phyloP scores from a whole-genome alignment of 1,140 invertebrate genomes.

The Polypedilum pembai region DNA sequence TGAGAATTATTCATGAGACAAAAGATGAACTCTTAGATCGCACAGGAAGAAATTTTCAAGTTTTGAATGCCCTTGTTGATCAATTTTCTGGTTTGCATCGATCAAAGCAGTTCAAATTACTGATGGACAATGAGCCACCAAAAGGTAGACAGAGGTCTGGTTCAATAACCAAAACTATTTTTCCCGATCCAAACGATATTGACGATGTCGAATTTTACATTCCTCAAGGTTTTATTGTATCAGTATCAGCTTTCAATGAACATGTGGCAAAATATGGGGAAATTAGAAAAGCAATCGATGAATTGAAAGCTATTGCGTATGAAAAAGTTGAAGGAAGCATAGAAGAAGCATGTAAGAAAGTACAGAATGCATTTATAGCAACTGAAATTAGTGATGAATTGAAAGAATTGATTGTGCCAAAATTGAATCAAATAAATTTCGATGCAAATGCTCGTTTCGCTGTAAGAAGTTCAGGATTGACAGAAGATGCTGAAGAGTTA shows the following conservation, averaged over 20 bases:
- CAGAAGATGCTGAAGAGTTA: conserved; percentile 68
- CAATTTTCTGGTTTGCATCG: conserved; percentile 36
- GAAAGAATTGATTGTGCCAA: conserved; percentile 37
- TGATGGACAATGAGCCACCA: conserved; percentile 32
- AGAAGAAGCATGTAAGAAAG: conserved; percentile 41
- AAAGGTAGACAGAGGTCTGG: conserved; percentile 28
- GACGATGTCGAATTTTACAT: conserved; percentile 42
- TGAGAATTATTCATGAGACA: conserved; percentile 10
- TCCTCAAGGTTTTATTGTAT: conserved; percentile 55
- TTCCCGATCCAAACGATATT: conserved; percentile 22
- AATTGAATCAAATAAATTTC: conserved; percentile 29
- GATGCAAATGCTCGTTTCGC: conserved; percentile 41
- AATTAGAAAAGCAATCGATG: conserved; percentile 41
- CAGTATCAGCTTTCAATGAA: conserved; percentile 48
- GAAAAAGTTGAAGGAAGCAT: conserved; percentile 37
- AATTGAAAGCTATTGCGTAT: conserved; percentile 39
- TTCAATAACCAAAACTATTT: conserved; percentile 25
- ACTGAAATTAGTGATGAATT: conserved; percentile 40
- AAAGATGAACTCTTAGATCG: background rate
- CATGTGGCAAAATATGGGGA: conserved; percentile 45
- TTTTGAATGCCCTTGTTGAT: background rate
- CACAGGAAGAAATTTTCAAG: background rate
- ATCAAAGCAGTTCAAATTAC: conserved; percentile 41
- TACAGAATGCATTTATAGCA: conserved; percentile 39
- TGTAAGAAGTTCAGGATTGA: conserved; percentile 53